Percentiles rank a stretch among this genome's conserved stretches.
Conservation (phyloP, 30 jellyfish, hydroid and myxozoan species). For the Hydra vulgaris region DNA sequence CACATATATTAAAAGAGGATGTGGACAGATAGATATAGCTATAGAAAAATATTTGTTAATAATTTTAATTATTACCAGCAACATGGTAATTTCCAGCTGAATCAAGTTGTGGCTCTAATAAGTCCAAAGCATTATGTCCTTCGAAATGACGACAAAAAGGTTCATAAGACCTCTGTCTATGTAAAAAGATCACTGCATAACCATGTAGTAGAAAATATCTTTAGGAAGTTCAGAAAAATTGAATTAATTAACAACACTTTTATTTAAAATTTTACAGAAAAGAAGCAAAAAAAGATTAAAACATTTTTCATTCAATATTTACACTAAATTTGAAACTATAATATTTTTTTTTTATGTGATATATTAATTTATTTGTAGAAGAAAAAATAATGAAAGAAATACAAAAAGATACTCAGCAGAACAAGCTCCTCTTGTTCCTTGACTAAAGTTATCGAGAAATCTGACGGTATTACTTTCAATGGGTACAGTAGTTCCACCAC, state of each 20-base stretch:
- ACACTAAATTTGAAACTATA: too few relatives aligned
- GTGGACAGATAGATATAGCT: too few relatives aligned
- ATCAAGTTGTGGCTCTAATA: slow-evolving; percentile 66
- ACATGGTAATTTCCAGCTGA: slow-evolving; percentile 57
- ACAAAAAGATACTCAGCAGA: slow-evolving; percentile 98
- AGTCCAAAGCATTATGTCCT: slow-evolving; percentile 91
- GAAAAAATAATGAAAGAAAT: too few relatives aligned
- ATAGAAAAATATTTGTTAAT: too few relatives aligned
- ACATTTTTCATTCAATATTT: not conserved
- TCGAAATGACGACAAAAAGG: slow-evolving; percentile 98
- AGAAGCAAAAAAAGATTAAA: not conserved
- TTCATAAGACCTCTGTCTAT: slow-evolving; percentile 92
- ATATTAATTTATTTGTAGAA: too few relatives aligned
- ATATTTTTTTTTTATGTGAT: too few relatives aligned
- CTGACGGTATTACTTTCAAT: slow-evolving; percentile 95
- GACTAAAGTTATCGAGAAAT: slow-evolving; percentile 92
- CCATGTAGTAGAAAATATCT: slow-evolving; percentile 87
- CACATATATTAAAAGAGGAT: too few relatives aligned
- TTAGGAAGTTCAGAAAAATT: slow-evolving; percentile 9
- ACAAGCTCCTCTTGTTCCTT: slow-evolving; percentile 99
- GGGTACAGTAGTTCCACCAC: slow-evolving; percentile 99
- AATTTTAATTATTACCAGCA: slow-evolving; percentile 38
- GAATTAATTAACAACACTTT: not conserved
- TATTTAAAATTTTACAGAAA: not conserved
- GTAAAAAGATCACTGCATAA: slow-evolving; percentile 93